Conservation (phyloP, 2,113 vertebrate species). For the Cebidichthys violaceus region DNA sequence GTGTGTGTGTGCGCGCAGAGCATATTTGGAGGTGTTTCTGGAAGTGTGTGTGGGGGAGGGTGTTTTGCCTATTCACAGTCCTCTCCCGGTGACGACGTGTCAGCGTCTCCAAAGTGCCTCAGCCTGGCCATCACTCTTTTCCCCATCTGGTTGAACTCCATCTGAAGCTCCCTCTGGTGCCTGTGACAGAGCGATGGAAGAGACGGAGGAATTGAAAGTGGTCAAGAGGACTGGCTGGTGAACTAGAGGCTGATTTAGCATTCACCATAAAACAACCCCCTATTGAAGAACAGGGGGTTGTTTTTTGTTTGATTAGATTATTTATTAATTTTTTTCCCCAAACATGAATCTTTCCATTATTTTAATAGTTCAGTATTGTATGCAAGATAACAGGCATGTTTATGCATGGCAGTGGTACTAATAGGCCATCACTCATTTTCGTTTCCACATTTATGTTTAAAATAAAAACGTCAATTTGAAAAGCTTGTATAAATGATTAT, state of each 20-base stretch:
- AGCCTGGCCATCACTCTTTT: slow-evolving; percentile 34
- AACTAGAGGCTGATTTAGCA: background rate
- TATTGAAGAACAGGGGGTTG: too few relatives aligned
- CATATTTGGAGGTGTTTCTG: background rate
- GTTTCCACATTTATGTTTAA: too few relatives aligned
- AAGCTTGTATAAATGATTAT: too few relatives aligned
- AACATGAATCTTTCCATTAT: too few relatives aligned
- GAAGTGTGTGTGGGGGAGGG: background rate
- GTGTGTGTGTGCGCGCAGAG: background rate
- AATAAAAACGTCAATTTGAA: too few relatives aligned
- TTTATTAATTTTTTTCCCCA: too few relatives aligned
- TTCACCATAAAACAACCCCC: background rate
- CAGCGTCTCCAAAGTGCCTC: slow-evolving; percentile 25
- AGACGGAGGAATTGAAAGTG: background rate
- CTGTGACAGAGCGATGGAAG: slow-evolving; percentile 39
- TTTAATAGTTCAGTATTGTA: too few relatives aligned
- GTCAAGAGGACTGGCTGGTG: background rate
- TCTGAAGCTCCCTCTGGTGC: slow-evolving; percentile 35
- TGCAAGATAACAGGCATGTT: too few relatives aligned
- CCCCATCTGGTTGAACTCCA: slow-evolving; percentile 47
- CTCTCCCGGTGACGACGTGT: slow-evolving; percentile 2
- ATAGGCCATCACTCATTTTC: too few relatives aligned
- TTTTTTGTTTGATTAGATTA: too few relatives aligned
- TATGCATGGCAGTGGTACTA: too few relatives aligned
- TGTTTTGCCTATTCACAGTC: slow-evolving; percentile 16